Percentiles rank a stretch among this genome's conserved stretches.
These are phyloP conservation scores for Luffia ferchaultella DNA, from an alignment of 2,888 invertebrate genomes.

Conservation along the genomic window DNA sequence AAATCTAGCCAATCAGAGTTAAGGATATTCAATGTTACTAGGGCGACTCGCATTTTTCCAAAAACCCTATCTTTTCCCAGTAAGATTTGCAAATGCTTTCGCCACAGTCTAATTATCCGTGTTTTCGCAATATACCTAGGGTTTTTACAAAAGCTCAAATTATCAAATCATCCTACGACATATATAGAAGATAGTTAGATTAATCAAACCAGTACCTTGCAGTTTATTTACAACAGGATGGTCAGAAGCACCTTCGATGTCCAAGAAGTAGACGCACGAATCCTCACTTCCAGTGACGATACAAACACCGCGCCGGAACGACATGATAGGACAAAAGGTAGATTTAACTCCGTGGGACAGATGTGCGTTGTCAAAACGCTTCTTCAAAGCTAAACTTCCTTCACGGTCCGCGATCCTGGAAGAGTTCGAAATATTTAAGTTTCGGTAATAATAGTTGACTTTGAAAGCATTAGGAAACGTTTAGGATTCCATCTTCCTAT, in stretches of 20 bases:
- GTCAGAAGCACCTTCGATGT: constrained; percentile 69
- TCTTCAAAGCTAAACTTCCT: constrained; percentile 70
- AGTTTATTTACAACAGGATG: constrained; percentile 67
- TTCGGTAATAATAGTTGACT: not conserved
- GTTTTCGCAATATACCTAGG: too few relatives aligned
- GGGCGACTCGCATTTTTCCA: too few relatives aligned
- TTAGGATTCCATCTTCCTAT: not conserved
- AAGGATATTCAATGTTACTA: too few relatives aligned
- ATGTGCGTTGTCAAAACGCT: constrained; percentile 73
- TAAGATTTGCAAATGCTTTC: too few relatives aligned
- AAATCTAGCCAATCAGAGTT: too few relatives aligned
- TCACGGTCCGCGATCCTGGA: constrained; percentile 71
- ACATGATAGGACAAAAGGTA: constrained; percentile 87
- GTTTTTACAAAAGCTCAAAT: too few relatives aligned
- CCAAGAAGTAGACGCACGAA: constrained; percentile 79
- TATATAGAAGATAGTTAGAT: not conserved
- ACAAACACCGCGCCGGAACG: constrained; percentile 82
- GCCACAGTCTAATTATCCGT: too few relatives aligned
- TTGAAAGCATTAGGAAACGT: not conserved
- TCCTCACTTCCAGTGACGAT: constrained; percentile 84
- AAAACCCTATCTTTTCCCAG: too few relatives aligned
- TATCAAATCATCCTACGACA: too few relatives aligned
- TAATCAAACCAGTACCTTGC: constrained; percentile 38
- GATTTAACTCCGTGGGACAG: constrained; percentile 69
- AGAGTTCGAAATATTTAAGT: constrained; percentile 15